Percentiles rank a stretch among this genome's conserved stretches.
phyloP scores from a whole-genome alignment of 2,113 vertebrate species.

The Atrichornis clamosus region DNA sequence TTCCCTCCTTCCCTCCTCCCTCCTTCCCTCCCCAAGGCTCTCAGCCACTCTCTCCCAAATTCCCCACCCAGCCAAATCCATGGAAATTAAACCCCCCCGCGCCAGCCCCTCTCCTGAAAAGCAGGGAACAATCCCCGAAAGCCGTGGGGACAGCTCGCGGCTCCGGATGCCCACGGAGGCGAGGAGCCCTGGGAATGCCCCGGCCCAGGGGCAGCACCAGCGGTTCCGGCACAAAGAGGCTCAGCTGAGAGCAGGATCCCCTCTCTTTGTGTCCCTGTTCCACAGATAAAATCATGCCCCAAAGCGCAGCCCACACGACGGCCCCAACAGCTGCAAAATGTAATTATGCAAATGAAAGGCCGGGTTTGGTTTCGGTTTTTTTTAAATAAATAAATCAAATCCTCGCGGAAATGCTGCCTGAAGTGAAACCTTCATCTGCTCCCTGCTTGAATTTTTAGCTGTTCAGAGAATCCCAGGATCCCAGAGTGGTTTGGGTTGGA shows the following conservation, averaged over 20 bases:
- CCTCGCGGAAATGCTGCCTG: neutral
- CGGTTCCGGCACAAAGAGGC: neutral
- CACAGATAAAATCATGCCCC: neutral
- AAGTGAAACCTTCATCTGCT: neutral
- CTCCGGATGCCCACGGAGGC: neutral
- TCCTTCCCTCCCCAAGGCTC: too few relatives aligned
- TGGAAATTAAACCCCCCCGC: neutral
- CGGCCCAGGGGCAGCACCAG: neutral
- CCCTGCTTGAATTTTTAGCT: neutral
- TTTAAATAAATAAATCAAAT: neutral
- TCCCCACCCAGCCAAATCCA: neutral
- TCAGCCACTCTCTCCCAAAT: neutral
- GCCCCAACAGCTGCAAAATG: constrained; percentile 25
- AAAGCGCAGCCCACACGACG: neutral
- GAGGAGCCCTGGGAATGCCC: neutral
- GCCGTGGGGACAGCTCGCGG: neutral
- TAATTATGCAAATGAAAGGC: neutral
- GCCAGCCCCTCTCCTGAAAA: neutral
- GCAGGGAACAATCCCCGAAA: neutral
- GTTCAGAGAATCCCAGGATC: neutral
- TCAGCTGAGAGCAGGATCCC: neutral
- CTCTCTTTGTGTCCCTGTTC: neutral
- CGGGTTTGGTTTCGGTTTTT: neutral
- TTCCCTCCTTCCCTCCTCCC: too few relatives aligned
- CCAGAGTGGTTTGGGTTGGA: neutral